Percentiles rank a stretch among this genome's conserved stretches.
These are phyloP conservation scores for Todus mexicanus DNA, from an alignment of 2,797 vertebrate genomes.

Conservation along the genomic window DNA sequence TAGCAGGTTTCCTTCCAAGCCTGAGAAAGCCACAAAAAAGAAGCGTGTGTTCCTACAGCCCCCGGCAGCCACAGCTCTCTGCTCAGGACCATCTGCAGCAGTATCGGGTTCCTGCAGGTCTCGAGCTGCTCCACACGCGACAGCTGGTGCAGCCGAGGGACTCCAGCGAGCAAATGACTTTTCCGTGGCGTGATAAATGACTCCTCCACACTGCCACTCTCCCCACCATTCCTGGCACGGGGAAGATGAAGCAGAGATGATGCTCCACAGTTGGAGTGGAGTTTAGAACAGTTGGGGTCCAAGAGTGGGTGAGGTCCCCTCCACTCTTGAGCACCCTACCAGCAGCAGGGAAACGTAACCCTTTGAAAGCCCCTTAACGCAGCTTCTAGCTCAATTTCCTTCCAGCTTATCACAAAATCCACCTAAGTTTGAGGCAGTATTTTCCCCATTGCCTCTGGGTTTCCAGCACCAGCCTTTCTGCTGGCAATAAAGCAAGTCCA, in stretches of 20 bases:
- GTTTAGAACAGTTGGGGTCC: neutral
- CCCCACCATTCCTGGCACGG: neutral
- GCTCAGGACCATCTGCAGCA: neutral
- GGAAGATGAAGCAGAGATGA: neutral
- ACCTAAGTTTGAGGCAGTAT: neutral
- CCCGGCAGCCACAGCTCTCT: neutral
- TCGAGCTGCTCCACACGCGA: neutral
- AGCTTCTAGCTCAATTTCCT: neutral
- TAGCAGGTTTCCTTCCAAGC: neutral
- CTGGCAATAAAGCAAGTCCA: neutral
- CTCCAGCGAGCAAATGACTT: slow-evolving; percentile 1
- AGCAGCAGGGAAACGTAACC: neutral
- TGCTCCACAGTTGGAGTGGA: neutral
- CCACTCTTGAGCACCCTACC: neutral
- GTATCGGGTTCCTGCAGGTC: slow-evolving; percentile 7
- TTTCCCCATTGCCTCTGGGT: neutral
- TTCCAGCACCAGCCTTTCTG: neutral
- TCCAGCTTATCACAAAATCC: neutral
- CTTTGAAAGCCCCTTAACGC: neutral
- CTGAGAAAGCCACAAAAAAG: neutral
- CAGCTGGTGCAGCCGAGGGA: slow-evolving; percentile 33
- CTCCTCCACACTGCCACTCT: neutral
- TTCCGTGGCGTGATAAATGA: slow-evolving; percentile 10
- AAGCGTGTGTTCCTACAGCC: neutral
- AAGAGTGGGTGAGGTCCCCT: neutral